phyloP scores from a whole-genome alignment of 2,113 vertebrate genomes.

The Felis catus region F.catus_Fca126_mat1.0 CM031419.1:172139501-172140000 shows the following conservation, averaged over 20 bases:
- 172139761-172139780: neutral
- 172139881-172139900: neutral
- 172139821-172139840: neutral
- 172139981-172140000: neutral
- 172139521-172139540: slow-evolving; percentile 22
- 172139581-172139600: neutral
- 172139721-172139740: neutral
- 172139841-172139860: neutral
- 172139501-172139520: slow-evolving; percentile 22
- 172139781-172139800: neutral
- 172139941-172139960: neutral
- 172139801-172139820: neutral
- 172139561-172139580: neutral
- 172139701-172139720: neutral
- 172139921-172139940: neutral
- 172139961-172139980: neutral
- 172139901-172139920: neutral
- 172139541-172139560: slow-evolving; percentile 38
- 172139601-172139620: neutral
- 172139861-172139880: neutral
- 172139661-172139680: neutral
- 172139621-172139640: neutral
- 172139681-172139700: neutral
- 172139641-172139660: neutral
- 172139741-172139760: neutral